A percentile compares a stretch with the other conserved stretches of the same genome.
phyloP scores from a whole-genome alignment of 2,113 vertebrate species.

The Ictidomys tridecemlineatus region DNA sequence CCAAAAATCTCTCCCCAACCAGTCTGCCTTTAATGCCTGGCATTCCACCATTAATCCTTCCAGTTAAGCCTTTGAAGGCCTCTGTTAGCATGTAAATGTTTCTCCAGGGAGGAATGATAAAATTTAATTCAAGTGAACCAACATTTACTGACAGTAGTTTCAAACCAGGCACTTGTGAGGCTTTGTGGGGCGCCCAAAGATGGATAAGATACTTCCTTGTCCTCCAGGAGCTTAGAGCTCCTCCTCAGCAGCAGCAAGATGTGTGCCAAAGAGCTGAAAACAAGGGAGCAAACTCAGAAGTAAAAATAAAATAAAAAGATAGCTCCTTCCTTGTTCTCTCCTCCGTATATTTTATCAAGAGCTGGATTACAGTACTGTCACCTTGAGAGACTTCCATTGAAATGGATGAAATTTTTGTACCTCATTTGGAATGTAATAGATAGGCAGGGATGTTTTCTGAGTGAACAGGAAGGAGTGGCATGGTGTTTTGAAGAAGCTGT shows the following conservation, averaged over 20 bases:
- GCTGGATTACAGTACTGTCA: neutral
- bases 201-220: constrained; percentile 9
- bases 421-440: neutral
- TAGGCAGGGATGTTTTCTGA: constrained; percentile 14
- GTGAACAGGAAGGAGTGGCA: neutral
- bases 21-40: neutral
- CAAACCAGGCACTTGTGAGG: constrained; percentile 31
- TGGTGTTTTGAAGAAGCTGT: neutral
- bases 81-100: constrained; percentile 72
- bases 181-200: constrained; percentile 57
- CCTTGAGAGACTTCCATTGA: neutral
- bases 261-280: neutral
- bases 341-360: neutral
- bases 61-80: constrained; percentile 58
- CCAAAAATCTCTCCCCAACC: constrained; percentile 19
- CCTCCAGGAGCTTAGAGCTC: constrained; percentile 26
- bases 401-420: neutral
- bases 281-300: neutral
- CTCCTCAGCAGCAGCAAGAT: neutral
- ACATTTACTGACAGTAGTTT: constrained; percentile 72
- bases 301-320: neutral
- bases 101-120: constrained; percentile 74
- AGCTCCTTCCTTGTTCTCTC: neutral
- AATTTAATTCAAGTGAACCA: constrained; percentile 73
- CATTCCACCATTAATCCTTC: constrained; percentile 71